Conservation (phyloP, 2,888 invertebrate genomes). For the Lasioglossum malachurum region DNA sequence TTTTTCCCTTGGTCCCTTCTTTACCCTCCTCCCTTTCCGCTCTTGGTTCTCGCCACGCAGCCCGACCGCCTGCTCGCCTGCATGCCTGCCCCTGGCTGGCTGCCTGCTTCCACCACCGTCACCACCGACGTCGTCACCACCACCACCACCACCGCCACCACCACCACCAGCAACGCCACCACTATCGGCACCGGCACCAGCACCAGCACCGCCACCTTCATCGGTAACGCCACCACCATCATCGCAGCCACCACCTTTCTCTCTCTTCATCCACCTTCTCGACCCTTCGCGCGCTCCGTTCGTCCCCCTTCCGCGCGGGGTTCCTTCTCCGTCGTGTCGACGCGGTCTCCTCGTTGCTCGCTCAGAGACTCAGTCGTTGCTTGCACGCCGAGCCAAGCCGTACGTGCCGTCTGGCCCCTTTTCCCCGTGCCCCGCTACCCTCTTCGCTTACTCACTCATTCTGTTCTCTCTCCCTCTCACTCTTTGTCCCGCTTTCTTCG, state of each 20-base stretch:
- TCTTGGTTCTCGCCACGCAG: slow-evolving; percentile 50
- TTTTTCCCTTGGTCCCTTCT: slow-evolving; percentile 78
- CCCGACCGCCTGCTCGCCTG: slow-evolving; percentile 54
- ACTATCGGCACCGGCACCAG: slow-evolving; percentile 31
- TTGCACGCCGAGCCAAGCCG: slow-evolving; percentile 68
- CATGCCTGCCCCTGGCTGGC: slow-evolving; percentile 61
- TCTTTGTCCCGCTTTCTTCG: slow-evolving; percentile 12
- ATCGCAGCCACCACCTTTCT: slow-evolving; percentile 35
- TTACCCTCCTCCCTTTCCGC: slow-evolving; percentile 69
- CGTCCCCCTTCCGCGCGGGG: slow-evolving; percentile 42
- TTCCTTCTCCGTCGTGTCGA: slow-evolving; percentile 31
- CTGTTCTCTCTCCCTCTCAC: slow-evolving; percentile 25
- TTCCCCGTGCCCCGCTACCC: slow-evolving; percentile 60
- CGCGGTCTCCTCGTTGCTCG: slow-evolving; percentile 46
- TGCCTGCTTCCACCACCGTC: slow-evolving; percentile 52
- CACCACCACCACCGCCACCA: slow-evolving; percentile 30
- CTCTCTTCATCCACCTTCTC: slow-evolving; percentile 60
- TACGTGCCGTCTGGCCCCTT: slow-evolving; percentile 81
- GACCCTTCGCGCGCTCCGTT: slow-evolving; percentile 57
- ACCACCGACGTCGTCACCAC: slow-evolving; percentile 35
- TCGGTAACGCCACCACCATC: slow-evolving; percentile 24
- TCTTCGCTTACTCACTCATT: slow-evolving; percentile 49
- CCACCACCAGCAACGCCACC: slow-evolving; percentile 23
- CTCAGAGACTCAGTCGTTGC: slow-evolving; percentile 65
- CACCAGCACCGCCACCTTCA: slow-evolving; percentile 35